phyloP scores from a whole-genome alignment of 2,113 vertebrate species.

The Glareola pratincola region DNA sequence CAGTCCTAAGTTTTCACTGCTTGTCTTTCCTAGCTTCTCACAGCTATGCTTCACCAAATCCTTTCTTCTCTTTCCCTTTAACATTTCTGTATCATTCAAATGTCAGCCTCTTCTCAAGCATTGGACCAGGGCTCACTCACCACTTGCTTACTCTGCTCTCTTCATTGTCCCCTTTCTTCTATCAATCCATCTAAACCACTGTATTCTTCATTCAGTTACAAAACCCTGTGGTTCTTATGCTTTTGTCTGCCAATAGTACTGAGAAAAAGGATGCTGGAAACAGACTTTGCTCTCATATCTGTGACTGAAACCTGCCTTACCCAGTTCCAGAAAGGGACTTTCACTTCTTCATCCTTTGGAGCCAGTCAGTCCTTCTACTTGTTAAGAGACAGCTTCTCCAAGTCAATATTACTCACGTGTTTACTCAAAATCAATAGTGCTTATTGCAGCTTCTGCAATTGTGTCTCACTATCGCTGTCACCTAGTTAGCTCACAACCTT shows the following conservation, averaged over 20 bases:
- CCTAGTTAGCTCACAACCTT: constrained; percentile 21
- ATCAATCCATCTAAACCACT: not conserved
- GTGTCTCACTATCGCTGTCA: not conserved
- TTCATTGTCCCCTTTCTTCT: not conserved
- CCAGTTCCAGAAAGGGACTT: not conserved
- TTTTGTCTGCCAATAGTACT: not conserved
- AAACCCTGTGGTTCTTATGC: not conserved
- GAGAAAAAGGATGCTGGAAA: not conserved
- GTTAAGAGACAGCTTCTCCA: not conserved
- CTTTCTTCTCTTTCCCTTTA: not conserved
- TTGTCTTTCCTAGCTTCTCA: not conserved
- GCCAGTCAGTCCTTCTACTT: not conserved
- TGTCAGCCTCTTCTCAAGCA: not conserved
- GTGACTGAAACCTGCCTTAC: not conserved
- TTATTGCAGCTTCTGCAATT: constrained; percentile 51
- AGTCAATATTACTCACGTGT: constrained; percentile 8
- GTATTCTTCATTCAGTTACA: not conserved
- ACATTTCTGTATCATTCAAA: not conserved
- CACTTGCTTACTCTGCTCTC: not conserved
- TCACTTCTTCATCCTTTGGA: not conserved
- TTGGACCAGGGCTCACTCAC: not conserved
- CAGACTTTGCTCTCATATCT: not conserved
- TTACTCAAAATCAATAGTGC: constrained; percentile 49
- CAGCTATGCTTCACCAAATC: not conserved
- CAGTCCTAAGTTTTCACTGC: not conserved